phyloP scores from a whole-genome alignment of 1,140 invertebrate genomes.

The Drosophila hydei region DNA sequence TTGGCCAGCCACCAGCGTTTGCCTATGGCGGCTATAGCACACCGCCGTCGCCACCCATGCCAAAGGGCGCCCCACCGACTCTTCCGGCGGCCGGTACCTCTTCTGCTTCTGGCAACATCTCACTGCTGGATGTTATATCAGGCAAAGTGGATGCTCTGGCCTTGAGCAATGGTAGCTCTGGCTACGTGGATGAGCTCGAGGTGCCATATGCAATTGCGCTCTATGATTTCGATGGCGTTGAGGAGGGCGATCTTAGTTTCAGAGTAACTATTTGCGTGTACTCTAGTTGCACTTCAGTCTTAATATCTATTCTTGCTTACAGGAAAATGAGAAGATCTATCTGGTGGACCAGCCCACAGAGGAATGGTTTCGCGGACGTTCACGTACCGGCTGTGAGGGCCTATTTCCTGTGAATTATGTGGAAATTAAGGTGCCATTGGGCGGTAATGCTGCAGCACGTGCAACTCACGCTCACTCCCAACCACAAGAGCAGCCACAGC shows the following conservation, averaged over 20 bases:
- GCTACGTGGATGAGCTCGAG: constrained; percentile 55
- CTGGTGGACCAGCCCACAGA: constrained; percentile 88
- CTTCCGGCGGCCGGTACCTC: constrained; percentile 84
- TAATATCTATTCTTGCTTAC: constrained; percentile 28
- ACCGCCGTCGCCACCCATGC: constrained; percentile 90
- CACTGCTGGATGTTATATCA: constrained; percentile 77
- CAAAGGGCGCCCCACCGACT: constrained; percentile 89
- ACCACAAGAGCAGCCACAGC: constrained; percentile 56
- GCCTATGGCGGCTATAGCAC: constrained; percentile 46
- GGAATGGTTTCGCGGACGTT: constrained; percentile 91
- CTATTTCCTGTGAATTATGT: constrained; percentile 93
- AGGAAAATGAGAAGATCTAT: constrained; percentile 89
- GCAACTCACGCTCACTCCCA: constrained; percentile 13
- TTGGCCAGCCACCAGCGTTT: constrained; percentile 47
- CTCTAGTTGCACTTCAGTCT: neutral
- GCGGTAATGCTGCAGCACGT: constrained; percentile 51
- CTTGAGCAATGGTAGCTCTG: constrained; percentile 52
- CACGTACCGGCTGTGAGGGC: constrained; percentile 87
- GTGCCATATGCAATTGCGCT: constrained; percentile 89
- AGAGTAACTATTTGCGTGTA: constrained; percentile 85
- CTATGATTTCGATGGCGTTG: constrained; percentile 89
- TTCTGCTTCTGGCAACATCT: constrained; percentile 58
- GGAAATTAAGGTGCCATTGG: constrained; percentile 89
- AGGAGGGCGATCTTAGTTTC: constrained; percentile 89
- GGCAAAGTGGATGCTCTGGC: constrained; percentile 76